Evolutionary conservation across 2,888 invertebrate species (phyloP).

Genomic region (Loripinus fragilis): DNA sequence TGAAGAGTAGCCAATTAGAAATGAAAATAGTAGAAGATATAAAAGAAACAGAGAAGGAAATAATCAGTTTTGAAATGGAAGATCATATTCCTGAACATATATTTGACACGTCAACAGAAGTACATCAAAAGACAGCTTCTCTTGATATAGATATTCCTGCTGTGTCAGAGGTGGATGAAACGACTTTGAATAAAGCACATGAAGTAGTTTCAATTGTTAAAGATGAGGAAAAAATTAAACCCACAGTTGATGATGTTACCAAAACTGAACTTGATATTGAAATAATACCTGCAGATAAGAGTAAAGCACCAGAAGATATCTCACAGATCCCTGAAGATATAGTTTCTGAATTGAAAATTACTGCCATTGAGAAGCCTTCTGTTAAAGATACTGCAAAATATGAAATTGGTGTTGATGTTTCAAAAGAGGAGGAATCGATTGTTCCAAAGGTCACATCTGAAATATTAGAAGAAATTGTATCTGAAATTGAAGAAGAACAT

Average conservation of each 20-base stretch:
- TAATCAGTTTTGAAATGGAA: neutral
- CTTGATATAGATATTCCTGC: neutral
- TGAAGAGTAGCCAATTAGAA: neutral
- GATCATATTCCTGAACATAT: neutral
- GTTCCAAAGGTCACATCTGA: neutral
- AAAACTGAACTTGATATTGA: neutral
- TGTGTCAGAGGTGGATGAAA: neutral
- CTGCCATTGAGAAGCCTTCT: too few relatives aligned
- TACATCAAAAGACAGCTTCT: neutral
- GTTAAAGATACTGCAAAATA: too few relatives aligned
- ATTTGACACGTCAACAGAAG: too few relatives aligned
- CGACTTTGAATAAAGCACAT: neutral
- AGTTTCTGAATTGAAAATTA: neutral
- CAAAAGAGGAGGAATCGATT: neutral
- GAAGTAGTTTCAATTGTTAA: constrained; percentile 15
- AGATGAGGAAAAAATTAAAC: neutral
- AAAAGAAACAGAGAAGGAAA: constrained; percentile 13
- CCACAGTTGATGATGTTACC: constrained; percentile 15
- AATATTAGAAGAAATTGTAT: neutral
- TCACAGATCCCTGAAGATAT: constrained; percentile 15
- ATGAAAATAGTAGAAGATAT: constrained; percentile 15
- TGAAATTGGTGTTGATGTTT: neutral
- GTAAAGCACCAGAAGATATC: constrained; percentile 5
- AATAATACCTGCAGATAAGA: neutral
- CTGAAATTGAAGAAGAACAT: neutral